Conservation (phyloP, 2,113 vertebrate species). For the Sphyrna mokarran region DNA sequence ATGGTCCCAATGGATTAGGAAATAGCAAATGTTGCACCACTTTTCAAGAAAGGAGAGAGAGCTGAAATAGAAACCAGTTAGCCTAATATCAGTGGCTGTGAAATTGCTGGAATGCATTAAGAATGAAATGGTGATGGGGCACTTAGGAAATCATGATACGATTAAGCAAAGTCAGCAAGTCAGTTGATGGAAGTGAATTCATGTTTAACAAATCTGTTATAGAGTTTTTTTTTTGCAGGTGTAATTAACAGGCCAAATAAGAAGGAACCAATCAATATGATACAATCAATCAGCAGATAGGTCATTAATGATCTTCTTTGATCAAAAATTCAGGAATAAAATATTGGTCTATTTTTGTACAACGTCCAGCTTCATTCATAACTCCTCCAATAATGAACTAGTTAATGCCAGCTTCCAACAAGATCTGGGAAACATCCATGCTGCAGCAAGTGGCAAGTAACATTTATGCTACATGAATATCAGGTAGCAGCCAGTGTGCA, state of each 20-base stretch:
- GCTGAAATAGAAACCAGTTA: too few species aligned
- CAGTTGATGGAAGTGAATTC: too few species aligned
- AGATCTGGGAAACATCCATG: neutral
- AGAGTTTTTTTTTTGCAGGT: too few species aligned
- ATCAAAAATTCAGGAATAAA: neutral
- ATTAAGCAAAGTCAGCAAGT: too few species aligned
- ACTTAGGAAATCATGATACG: too few species aligned
- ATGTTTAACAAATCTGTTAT: too few species aligned
- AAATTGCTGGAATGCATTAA: too few species aligned
- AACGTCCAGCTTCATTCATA: neutral
- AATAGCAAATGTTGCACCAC: too few species aligned
- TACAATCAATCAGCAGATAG: neutral
- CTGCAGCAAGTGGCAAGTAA: neutral
- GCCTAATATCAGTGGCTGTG: too few species aligned
- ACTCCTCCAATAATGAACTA: neutral
- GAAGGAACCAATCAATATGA: neutral
- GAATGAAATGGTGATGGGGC: too few species aligned
- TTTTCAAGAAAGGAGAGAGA: too few species aligned
- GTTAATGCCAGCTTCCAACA: neutral
- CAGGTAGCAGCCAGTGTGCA: neutral
- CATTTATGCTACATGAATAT: neutral
- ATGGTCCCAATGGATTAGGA: too few species aligned
- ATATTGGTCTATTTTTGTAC: neutral
- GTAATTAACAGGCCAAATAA: neutral
- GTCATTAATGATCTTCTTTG: neutral